Evolutionary conservation across 2,888 invertebrate species (phyloP).

Genomic region (Drosophila nr. medialis): DNA sequence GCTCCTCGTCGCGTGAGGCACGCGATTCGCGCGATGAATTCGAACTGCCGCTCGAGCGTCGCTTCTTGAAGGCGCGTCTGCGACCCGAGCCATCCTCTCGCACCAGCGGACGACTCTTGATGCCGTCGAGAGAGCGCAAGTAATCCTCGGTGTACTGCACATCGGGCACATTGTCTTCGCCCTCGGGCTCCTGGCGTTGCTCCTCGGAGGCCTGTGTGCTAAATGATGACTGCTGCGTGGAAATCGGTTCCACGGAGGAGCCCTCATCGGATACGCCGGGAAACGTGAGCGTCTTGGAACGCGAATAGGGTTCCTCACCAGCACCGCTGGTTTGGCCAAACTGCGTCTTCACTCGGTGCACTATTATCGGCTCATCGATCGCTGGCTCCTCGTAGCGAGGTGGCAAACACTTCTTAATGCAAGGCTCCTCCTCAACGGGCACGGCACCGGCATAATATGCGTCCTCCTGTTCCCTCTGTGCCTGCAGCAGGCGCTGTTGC

Average conservation of each 20-base stretch:
- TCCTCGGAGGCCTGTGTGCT: constrained; percentile 83
- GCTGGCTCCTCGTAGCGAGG: constrained; percentile 56
- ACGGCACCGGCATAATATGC: constrained; percentile 65
- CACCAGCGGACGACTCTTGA: constrained; percentile 87
- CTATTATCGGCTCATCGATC: constrained; percentile 50
- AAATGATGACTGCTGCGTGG: constrained; percentile 79
- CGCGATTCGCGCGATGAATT: constrained; percentile 87
- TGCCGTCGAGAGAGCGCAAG: constrained; percentile 88
- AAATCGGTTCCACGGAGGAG: constrained; percentile 80
- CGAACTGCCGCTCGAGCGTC: constrained; percentile 86
- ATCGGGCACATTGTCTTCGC: constrained; percentile 78
- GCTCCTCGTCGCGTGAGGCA: constrained; percentile 88
- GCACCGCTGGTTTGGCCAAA: constrained; percentile 75
- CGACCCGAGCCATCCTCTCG: constrained; percentile 88
- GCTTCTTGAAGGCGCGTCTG: constrained; percentile 87
- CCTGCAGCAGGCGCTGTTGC: constrained; percentile 71
- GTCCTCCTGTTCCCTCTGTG: constrained; percentile 48
- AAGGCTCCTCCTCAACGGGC: constrained; percentile 73
- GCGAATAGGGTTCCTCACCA: constrained; percentile 66
- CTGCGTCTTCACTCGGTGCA: constrained; percentile 82
- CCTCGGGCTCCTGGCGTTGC: constrained; percentile 86
- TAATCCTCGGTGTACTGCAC: constrained; percentile 84
- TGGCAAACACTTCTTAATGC: constrained; percentile 64
- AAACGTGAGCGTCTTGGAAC: constrained; percentile 77
- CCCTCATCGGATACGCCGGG: constrained; percentile 82